Base-by-base conservation (phyloP, 2,797 vertebrate species). In the Eidolon dupreanum region DNA sequence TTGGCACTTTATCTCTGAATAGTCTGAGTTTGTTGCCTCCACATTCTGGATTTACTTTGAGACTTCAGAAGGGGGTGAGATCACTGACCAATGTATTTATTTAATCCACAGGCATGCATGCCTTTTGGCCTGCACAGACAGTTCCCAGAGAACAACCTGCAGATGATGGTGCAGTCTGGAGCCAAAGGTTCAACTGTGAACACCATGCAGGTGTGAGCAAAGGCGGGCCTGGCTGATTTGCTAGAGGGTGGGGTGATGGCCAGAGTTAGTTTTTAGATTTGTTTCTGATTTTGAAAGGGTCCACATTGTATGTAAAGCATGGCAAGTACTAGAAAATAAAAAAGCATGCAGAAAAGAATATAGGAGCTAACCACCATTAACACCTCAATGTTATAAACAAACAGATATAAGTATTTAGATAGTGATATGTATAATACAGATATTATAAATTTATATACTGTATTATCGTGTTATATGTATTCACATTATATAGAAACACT, bases 151-250 rank as follows among this genome's bases (percentile, higher is more conserved):
- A 99, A 99, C 98, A 99, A 99, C 98, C 99, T 99, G 77, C 99
- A 99, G 97, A 97, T 99, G 98, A 99, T 99, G 99, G 99, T 99
- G 31, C 99, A 99, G 91, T 99, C 99, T 7, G 99, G 99, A 98
- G 99, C 99, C 90, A 99, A 99, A 97, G 99, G 99, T 12, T 99
- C 99, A 0, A 99, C 99, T 8, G 99, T 99, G 13, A 99, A 99
- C 98, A 99, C 99, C 7, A 99, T 99, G 99, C 99, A 99, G 99
- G 99, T 99, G 98, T 75, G 75, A 46, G 36, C 74, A 9, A 9
- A 51, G 87, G 70, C 7, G 0, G 65, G 63, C 19, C 19, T 6
- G 53, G 24, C 22, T 6, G 2, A 2, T 31, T 36, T 31, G 68
- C 70, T 15, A 0, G 38, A 41, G n/a, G 77, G 36, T 1, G 15